phyloP scores from a whole-genome alignment of 2,797 vertebrate genomes.

The Aythya fuligula region DNA sequence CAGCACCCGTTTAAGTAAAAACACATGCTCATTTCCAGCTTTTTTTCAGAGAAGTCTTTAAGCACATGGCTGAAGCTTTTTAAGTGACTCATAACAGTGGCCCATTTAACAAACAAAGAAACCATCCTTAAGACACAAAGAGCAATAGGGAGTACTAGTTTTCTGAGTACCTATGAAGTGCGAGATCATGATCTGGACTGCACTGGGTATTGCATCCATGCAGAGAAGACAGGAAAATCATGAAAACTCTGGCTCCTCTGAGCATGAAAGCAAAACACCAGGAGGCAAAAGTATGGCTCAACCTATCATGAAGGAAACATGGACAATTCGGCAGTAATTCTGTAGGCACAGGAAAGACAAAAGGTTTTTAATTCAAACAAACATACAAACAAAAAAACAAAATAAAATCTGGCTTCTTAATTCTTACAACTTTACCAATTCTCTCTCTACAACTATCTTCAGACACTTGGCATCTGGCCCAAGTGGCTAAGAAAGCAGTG shows the following conservation, averaged over 20 bases:
- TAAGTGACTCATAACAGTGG: neutral
- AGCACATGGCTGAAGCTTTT: neutral
- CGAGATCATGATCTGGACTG: neutral
- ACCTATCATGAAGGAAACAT: accelerated
- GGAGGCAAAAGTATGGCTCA: neutral
- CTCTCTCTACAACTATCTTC: neutral
- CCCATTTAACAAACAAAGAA: neutral
- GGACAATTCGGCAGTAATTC: neutral
- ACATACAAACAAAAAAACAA: neutral
- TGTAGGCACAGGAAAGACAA: neutral
- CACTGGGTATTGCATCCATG: neutral
- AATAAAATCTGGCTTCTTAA: neutral
- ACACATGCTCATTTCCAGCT: neutral
- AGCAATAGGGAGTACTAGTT: neutral
- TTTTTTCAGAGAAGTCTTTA: neutral
- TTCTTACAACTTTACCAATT: neutral
- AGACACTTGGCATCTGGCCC: neutral
- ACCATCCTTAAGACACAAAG: neutral
- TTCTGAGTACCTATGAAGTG: accelerated
- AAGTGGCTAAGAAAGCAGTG: neutral
- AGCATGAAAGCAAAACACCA: neutral
- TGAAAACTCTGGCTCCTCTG: neutral
- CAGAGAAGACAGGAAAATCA: neutral
- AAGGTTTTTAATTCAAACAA: neutral
- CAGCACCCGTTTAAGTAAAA: conserved; percentile 52